Conservation (phyloP, 37 sponge, comb jelly and placozoan species). For the Agelas oroides region DNA sequence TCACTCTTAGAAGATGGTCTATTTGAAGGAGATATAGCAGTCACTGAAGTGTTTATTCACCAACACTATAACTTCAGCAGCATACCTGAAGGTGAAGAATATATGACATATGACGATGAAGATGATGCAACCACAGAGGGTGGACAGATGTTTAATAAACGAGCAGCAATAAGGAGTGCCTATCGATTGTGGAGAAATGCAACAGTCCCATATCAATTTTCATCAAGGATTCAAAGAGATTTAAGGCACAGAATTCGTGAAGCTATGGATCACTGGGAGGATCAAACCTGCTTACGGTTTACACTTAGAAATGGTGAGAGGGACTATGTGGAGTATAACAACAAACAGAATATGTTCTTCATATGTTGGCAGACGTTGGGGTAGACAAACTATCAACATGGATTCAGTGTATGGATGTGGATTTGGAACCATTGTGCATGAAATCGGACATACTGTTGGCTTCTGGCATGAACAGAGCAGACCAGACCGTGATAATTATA, state of each 20-base stretch:
- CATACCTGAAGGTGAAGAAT: neutral
- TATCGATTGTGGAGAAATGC: neutral
- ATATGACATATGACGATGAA: no score
- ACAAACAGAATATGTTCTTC: neutral
- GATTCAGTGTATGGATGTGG: neutral
- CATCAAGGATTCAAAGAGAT: neutral
- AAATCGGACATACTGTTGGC: no score
- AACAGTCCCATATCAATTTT: neutral
- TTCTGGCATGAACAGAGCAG: no score
- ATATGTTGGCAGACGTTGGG: neutral
- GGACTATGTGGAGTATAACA: no score
- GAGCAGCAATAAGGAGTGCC: neutral
- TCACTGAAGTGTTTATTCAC: neutral
- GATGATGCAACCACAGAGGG: no score
- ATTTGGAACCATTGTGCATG: neutral
- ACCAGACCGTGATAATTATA: no score
- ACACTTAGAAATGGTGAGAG: neutral
- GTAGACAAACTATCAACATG: slow-evolving; percentile 3
- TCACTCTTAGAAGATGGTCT: neutral
- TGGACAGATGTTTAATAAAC: neutral
- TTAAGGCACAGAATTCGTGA: neutral
- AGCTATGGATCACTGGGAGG: slow-evolving; percentile 12
- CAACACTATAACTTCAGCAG: slow-evolving; percentile 6
- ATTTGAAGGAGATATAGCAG: neutral
- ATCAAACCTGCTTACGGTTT: slow-evolving; percentile 10